phyloP scores from a whole-genome alignment of 2,888 invertebrate genomes.

The Scelioninae gen. 1 region DNA sequence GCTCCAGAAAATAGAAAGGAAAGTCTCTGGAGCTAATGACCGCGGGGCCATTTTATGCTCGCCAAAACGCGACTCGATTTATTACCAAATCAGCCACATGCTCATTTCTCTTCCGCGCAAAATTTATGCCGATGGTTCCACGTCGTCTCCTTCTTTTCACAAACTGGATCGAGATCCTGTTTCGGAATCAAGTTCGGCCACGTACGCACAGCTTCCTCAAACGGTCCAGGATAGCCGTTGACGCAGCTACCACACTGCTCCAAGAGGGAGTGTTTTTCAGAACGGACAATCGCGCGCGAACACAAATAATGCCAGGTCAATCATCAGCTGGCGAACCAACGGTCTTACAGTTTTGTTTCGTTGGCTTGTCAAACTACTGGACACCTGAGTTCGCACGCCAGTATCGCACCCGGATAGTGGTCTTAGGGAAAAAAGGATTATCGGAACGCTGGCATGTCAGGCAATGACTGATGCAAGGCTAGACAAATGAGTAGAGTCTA shows the following conservation, averaged over 20 bases:
- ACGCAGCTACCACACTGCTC: constrained; percentile 20
- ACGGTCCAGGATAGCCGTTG: constrained; percentile 81
- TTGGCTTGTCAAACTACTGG: constrained; percentile 71
- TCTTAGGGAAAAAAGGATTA: constrained; percentile 63
- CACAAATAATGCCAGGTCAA: constrained; percentile 55
- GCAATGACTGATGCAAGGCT: constrained; percentile 41
- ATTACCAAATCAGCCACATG: constrained; percentile 48
- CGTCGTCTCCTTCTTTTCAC: constrained; percentile 62
- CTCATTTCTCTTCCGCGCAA: constrained; percentile 45
- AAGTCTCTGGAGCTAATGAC: too few species aligned
- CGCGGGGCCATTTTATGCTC: too few species aligned
- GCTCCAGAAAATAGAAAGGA: too few species aligned
- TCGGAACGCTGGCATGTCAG: constrained; percentile 27
- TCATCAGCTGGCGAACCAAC: constrained; percentile 72
- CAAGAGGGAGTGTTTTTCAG: constrained; percentile 56
- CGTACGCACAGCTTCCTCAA: constrained; percentile 78
- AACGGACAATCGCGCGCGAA: constrained; percentile 56
- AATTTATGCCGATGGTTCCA: constrained; percentile 55
- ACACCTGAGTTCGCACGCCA: constrained; percentile 70
- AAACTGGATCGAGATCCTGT: constrained; percentile 82
- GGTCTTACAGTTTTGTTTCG: constrained; percentile 75
- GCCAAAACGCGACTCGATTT: too few species aligned
- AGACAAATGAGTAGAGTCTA: constrained; percentile 11
- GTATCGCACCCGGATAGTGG: constrained; percentile 47
- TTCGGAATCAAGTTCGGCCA: constrained; percentile 82